Evolutionary conservation across 2,113 vertebrate species (phyloP), one percentile per base, ranked within the genome.

Genomic region (Rhinoderma darwinii): DNA sequence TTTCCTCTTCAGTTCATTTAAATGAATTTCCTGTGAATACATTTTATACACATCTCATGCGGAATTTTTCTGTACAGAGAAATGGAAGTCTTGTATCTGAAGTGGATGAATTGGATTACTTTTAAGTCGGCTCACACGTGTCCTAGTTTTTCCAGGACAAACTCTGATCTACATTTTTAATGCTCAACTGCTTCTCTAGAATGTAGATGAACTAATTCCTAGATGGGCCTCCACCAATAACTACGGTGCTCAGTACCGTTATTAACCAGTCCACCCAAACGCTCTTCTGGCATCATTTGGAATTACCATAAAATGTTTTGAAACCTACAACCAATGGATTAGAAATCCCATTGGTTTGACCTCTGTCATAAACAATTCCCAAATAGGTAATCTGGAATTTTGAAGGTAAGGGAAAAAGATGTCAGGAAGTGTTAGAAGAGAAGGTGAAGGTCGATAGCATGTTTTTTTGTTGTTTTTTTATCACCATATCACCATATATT

Each of bases 1-100:
- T 59, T 82, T 82, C 56, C 37, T 82, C 79, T 30, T n/a, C 35
- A 37, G 54, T 81, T 81, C 78, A 43, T 61, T n/a, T 37, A 56
- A 56, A 79, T 37, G 20, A 25, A 51, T 59, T 80, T 59, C 51
- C 43, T 37, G 9, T 80, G 32, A 59, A 80, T 32, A 59, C 51
- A 35, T 18, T 75, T 47, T n/a, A 14, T n/a, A 74, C 20, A 14
- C 37, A 43, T 5, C 73, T 75, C 73, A 72, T 75, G 73, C 73
- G 10, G 41, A 75, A 47, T n/a, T 25, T 17, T 74, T 20, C 70
- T n/a, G 39, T n/a, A n/a, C 70, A 11, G 7, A 43, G 39, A n/a
- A 5, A 41, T 41, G 39, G 37, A n/a, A n/a, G 1, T 18, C 70
- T 43, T 43, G 22, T 41, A 74, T 74, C 8, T 43, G 37, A 27